Evolutionary conservation across 2,797 vertebrate species (phyloP), one percentile per base, ranked within the genome.

Genomic region (Ctenopoma kingsleyae): DNA sequence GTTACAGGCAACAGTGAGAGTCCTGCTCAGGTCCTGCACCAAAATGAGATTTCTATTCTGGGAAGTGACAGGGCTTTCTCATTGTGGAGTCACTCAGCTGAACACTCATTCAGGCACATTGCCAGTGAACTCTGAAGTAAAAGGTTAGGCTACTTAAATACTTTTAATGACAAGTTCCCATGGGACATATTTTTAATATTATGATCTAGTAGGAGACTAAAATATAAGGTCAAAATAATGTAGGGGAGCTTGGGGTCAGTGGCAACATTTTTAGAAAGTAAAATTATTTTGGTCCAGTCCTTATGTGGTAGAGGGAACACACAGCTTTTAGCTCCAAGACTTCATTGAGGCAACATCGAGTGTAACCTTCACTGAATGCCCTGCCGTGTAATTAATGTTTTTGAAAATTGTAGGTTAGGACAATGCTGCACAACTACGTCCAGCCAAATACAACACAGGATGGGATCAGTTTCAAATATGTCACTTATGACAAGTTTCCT

Each of bases 1-100:
- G 61, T 4, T 5, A 5, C 25, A 56, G 17, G 17, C 52, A 15
- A 32, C 65, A 44, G 58, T 0, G 6, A 38, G 38, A 49, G 67
- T 64, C 35, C 48, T 25, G 57, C 27, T 67, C 32, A 47, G 20
- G 62, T 60, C 52, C 75, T 7, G 69, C 63, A 56, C 68, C 46
- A 58, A 71, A 54, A 20, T 22, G 74, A 46, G 72, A 55, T 57
- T 66, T 89, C 86, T 87, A 84, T 88, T 90, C 80, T 77, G 82
- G 85, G 86, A 86, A 54, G 35, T 73, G 70, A 73, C 74, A 12
- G 63, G 46, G 49, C 48, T 83, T 74, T 74, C 46, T 78, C 81
- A 64, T 60, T 61, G 72, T 63, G 56, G 71, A 78, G 58, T 4
- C 23, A 48, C 69, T 70, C 57, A 22, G 10, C 68, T 46, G 23